A percentile compares a stretch with the other conserved stretches of the same genome.
phyloP scores from a whole-genome alignment of 2,888 invertebrate genomes.

The Drosophila greeni region DNA sequence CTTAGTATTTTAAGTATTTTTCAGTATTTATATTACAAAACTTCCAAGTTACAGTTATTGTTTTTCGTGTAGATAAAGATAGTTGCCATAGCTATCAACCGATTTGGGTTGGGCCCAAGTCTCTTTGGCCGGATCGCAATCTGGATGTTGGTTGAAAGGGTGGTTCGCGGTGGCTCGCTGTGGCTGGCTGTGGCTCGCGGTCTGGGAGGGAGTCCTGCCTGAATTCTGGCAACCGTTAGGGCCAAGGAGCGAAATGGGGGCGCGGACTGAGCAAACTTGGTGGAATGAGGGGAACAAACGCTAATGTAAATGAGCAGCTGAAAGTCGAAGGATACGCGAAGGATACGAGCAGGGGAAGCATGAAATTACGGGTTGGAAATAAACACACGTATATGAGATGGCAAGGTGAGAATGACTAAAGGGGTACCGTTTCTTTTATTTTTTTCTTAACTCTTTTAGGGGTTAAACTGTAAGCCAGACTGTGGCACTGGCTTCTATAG shows the following conservation, averaged over 20 bases:
- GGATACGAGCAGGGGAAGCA: conserved; percentile 22
- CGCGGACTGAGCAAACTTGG: conserved; percentile 35
- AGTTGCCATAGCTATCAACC: conserved; percentile 62
- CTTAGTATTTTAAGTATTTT: not conserved
- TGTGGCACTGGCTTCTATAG: not conserved
- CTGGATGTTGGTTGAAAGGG: conserved; percentile 34
- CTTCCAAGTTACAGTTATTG: not conserved
- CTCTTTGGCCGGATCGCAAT: conserved; percentile 26
- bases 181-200: not conserved
- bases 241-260: conserved; percentile 27
- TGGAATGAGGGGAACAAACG: conserved; percentile 4
- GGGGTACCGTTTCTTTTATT: not conserved
- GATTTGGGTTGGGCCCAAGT: conserved; percentile 33
- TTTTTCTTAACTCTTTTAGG: not conserved
- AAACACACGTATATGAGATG: conserved; percentile 10
- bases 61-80: conserved; percentile 47
- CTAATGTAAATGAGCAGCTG: conserved; percentile 44
- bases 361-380: conserved; percentile 29
- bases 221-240: conserved; percentile 51
- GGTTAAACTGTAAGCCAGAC: not conserved
- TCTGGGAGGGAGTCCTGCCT: conserved; percentile 11
- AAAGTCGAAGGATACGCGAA: conserved; percentile 6
- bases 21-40: conserved; percentile 1
- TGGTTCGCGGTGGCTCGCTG: conserved; percentile 23
- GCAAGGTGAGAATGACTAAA: conserved; percentile 7